Conservation (phyloP, 2,797 vertebrate genomes). For the Bovichtus variegatus region DNA sequence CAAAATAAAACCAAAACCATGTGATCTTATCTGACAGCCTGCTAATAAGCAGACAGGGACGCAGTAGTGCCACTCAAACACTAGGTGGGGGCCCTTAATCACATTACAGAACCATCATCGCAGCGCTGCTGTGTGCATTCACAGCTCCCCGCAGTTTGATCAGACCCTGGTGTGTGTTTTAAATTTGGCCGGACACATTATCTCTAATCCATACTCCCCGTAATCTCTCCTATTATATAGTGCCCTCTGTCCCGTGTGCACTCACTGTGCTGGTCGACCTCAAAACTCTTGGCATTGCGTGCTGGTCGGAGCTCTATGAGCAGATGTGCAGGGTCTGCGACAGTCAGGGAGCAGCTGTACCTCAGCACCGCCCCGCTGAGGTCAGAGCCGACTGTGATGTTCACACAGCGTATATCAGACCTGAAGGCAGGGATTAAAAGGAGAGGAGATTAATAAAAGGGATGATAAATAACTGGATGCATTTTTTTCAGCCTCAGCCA, state of each 20-base stretch:
- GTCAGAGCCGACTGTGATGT: slow-evolving; percentile 9
- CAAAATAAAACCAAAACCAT: not conserved
- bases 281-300: slow-evolving; percentile 61
- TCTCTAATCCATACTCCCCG: not conserved
- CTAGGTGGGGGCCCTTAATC: slow-evolving; percentile 54
- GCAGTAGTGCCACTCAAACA: slow-evolving; percentile 48
- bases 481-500: not conserved
- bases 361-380: slow-evolving; percentile 21
- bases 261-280: slow-evolving; percentile 68
- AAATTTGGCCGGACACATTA: slow-evolving; percentile 4
- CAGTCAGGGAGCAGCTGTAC: slow-evolving; percentile 74
- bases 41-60: not conserved
- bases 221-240: not conserved
- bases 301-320: slow-evolving; percentile 62
- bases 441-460: not conserved
- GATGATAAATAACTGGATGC: not conserved
- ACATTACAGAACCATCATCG: not conserved
- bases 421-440: slow-evolving; percentile 35
- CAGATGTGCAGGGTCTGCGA: slow-evolving; percentile 42
- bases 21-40: not conserved
- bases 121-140: not conserved
- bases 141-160: slow-evolving; percentile 13
- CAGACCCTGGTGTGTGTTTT: not conserved
- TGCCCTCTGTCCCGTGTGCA: slow-evolving; percentile 5
- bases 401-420: slow-evolving; percentile 54